Conservation (phyloP, 2,888 invertebrate genomes). For the Gari tellinella region DNA sequence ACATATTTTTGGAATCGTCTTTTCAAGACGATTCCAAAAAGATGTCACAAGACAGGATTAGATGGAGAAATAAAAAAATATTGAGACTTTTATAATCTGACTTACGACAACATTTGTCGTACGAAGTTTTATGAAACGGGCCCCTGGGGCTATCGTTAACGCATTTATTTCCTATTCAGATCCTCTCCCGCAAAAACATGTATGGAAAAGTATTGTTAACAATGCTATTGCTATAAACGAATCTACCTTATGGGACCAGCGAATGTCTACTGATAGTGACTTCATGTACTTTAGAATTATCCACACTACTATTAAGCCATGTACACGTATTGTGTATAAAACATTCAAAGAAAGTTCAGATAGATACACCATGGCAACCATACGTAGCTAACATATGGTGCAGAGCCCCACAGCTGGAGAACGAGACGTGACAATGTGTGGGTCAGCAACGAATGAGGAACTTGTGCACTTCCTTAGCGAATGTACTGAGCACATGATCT, state of each 20-base stretch:
- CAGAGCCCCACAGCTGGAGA: too few species aligned
- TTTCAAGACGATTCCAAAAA: too few species aligned
- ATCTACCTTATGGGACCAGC: neutral
- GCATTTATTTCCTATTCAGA: neutral
- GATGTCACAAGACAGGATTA: too few species aligned
- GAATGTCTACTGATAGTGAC: neutral
- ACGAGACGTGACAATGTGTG: too few species aligned
- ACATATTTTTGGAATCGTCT: too few species aligned
- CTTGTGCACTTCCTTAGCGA: too few species aligned
- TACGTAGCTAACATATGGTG: neutral
- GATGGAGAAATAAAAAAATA: too few species aligned
- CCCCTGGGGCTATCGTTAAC: neutral
- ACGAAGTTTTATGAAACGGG: too few species aligned
- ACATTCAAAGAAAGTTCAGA: neutral
- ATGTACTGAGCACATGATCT: too few species aligned
- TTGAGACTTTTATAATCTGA: too few species aligned
- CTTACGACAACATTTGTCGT: too few species aligned
- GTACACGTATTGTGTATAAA: neutral
- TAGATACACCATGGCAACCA: neutral
- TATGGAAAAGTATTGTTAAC: neutral
- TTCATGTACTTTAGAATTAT: neutral
- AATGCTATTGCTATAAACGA: neutral
- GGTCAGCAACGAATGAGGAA: too few species aligned
- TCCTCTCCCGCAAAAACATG: neutral
- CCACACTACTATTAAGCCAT: neutral